A percentile compares a stretch with the other conserved stretches of the same genome.
These are phyloP conservation scores for Dolichoris vasculosae DNA, from an alignment of 1,140 invertebrate genomes.

Conservation along the genomic window DNA sequence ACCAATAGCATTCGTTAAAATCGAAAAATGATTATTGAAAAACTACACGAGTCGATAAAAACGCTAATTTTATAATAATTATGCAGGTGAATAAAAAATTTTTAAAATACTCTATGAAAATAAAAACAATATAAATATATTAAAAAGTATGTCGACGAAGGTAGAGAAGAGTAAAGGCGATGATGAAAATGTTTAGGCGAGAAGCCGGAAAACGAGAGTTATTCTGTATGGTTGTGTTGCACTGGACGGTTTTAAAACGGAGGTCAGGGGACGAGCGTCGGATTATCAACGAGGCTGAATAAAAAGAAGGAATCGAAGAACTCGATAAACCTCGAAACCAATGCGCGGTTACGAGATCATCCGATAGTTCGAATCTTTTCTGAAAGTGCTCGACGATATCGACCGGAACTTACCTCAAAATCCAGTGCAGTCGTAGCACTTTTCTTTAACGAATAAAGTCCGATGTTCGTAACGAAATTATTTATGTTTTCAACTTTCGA, in stretches of 20 bases:
- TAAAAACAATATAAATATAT: neutral
- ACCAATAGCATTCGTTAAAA: neutral
- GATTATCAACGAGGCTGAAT: constrained; percentile 42
- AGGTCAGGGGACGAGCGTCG: constrained; percentile 22
- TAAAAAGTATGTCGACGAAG: neutral
- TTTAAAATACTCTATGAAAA: neutral
- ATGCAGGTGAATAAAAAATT: neutral
- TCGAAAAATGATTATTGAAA: neutral
- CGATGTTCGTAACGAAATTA: too few species aligned
- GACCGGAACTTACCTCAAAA: constrained; percentile 48
- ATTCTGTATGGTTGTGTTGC: constrained; percentile 45
- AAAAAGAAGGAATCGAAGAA: constrained; percentile 58
- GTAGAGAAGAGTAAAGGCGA: constrained; percentile 15
- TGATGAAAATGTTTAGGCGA: neutral
- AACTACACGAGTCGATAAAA: neutral
- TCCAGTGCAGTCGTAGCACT: neutral
- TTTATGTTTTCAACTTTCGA: too few species aligned
- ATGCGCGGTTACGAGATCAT: constrained; percentile 49
- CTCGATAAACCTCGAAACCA: constrained; percentile 63
- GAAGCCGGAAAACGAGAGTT: constrained; percentile 12
- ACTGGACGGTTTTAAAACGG: constrained; percentile 60
- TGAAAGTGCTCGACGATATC: constrained; percentile 43
- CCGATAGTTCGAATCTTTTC: constrained; percentile 3
- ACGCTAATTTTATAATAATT: neutral
- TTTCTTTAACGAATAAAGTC: neutral